phyloP scores from a whole-genome alignment of 2,113 vertebrate genomes.

The Delphinus delphis region DNA sequence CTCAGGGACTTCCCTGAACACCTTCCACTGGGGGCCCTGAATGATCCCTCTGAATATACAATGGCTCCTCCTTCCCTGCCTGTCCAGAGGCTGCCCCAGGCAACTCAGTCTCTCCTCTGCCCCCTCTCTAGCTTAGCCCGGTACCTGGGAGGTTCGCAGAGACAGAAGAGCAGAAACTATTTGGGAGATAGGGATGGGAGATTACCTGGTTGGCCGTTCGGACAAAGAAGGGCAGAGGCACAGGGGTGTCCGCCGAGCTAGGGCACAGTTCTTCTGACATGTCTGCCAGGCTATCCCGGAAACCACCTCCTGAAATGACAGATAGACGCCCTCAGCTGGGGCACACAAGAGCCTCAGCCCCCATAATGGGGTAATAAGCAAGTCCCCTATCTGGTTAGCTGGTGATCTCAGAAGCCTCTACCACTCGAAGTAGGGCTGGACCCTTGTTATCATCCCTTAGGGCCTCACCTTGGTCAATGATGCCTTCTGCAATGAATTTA shows the following conservation, averaged over 20 bases:
- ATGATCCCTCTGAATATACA: background rate
- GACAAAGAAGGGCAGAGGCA: conserved; percentile 96
- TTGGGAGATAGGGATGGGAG: background rate
- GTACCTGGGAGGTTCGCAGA: background rate
- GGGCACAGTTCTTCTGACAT: conserved; percentile 99
- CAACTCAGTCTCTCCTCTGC: background rate
- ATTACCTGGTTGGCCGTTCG: conserved; percentile 96
- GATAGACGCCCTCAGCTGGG: conserved; percentile 26
- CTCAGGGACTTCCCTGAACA: background rate
- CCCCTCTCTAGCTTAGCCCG: background rate
- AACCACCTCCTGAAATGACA: conserved; percentile 91
- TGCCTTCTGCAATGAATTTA: conserved; percentile 98
- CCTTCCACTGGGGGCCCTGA: background rate
- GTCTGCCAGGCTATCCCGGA: conserved; percentile 97
- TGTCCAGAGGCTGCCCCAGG: background rate
- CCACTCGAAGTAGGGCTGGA: background rate
- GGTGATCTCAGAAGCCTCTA: background rate
- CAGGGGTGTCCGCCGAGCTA: conserved; percentile 93
- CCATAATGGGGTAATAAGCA: background rate
- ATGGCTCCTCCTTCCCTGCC: background rate
- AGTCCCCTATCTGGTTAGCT: background rate
- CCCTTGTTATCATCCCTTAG: background rate
- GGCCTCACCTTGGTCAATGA: conserved; percentile 95
- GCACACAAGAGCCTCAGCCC: background rate
- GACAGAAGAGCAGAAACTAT: background rate